Conservation (phyloP, 2,888 invertebrate species). For the Dyspetes luteomarginatus region DNA sequence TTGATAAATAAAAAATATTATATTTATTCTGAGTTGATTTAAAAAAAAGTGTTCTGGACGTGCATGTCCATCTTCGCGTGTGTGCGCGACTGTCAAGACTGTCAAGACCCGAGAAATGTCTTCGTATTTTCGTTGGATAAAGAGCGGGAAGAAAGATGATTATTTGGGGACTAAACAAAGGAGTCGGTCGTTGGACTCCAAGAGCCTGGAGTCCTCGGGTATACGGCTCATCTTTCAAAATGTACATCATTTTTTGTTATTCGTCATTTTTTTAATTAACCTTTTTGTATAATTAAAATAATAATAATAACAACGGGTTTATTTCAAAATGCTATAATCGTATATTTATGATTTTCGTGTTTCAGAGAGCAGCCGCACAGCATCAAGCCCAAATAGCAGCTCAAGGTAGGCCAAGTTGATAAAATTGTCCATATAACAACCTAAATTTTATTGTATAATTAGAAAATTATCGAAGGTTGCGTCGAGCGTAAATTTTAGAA, state of each 20-base stretch:
- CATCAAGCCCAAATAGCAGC: conserved; percentile 87
- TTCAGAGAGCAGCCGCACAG: conserved; percentile 88
- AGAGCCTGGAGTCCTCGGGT: conserved; percentile 89
- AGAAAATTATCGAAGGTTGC: conserved; percentile 9
- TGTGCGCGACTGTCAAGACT: too few species aligned
- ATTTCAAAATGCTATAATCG: conserved; percentile 23
- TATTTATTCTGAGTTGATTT: neutral
- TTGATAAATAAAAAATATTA: conserved; percentile 7
- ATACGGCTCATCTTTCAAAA: conserved; percentile 86
- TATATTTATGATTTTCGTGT: conserved; percentile 82
- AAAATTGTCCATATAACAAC: conserved; percentile 7
- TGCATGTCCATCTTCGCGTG: conserved; percentile 58
- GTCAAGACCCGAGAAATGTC: conserved; percentile 84
- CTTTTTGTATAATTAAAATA: conserved; percentile 14
- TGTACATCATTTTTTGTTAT: conserved; percentile 77
- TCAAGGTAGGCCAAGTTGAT: conserved; percentile 84
- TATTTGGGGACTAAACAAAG: conserved; percentile 87
- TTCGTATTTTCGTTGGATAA: conserved; percentile 89
- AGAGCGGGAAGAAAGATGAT: conserved; percentile 86
- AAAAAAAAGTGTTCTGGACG: conserved; percentile 1
- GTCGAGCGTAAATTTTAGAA: conserved; percentile 32
- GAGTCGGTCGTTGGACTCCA: conserved; percentile 90
- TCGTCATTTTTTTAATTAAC: neutral
- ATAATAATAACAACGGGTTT: conserved; percentile 4
- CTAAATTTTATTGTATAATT: too few species aligned